Evolutionary conservation across 2,113 vertebrate species (phyloP).

Genomic region (Clarias batrachus): DNA sequence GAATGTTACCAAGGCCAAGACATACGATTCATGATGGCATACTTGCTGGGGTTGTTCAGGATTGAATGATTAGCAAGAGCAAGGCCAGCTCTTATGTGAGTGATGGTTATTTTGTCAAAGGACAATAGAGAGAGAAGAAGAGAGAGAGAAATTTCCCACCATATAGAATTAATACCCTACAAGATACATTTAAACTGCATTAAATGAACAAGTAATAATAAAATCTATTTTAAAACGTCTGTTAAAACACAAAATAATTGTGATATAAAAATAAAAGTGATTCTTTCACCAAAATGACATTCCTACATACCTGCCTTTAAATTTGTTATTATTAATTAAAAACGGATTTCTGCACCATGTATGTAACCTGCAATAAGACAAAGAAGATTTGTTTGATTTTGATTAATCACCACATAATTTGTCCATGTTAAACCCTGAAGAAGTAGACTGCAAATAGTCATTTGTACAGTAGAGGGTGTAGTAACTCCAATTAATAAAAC

Average conservation of each 20-base stretch:
- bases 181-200: not conserved
- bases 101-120: constrained; percentile 90
- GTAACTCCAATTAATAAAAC: not conserved
- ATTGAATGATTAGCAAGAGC: constrained; percentile 96
- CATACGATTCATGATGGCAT: constrained; percentile 94
- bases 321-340: constrained; percentile 99
- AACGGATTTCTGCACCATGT: constrained; percentile 99
- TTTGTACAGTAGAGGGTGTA: constrained; percentile 30
- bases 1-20: constrained; percentile 84
- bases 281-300: not conserved
- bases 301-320: constrained; percentile 93
- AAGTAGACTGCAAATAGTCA: not conserved
- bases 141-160: not conserved
- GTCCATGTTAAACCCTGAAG: not conserved
- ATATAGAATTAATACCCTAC: not conserved
- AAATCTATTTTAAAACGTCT: not conserved
- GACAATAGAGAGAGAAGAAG: not conserved
- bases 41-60: constrained; percentile 96
- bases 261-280: not conserved
- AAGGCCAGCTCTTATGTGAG: constrained; percentile 95
- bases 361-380: constrained; percentile 85
- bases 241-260: not conserved
- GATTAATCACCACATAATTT: not conserved
- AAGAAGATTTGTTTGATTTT: not conserved
- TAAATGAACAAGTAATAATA: not conserved